phyloP scores from a whole-genome alignment of 2,888 invertebrate species.

The Nephrotoma appendiculata region DNA sequence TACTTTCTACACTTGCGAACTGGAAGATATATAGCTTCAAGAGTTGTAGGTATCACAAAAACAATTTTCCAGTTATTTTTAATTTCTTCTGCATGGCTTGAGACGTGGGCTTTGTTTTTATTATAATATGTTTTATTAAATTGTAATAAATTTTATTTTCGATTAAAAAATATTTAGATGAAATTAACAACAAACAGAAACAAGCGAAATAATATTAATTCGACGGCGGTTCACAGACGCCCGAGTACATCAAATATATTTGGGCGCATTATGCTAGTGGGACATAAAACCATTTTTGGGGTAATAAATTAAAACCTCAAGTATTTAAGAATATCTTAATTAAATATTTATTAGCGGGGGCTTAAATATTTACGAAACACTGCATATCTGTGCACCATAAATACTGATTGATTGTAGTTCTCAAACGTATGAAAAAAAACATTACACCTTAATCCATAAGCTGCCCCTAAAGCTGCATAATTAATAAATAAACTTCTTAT shows the following conservation, averaged over 20 bases:
- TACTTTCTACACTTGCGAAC: too few species aligned
- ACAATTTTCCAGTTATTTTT: not conserved
- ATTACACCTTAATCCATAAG: too few species aligned
- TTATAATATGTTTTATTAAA: not conserved
- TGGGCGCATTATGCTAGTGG: not conserved
- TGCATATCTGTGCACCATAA: too few species aligned
- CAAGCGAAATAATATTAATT: not conserved
- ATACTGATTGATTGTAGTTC: too few species aligned
- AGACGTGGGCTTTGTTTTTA: not conserved
- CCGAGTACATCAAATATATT: not conserved
- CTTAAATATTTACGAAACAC: too few species aligned
- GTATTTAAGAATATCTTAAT: not conserved
- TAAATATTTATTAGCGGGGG: not conserved
- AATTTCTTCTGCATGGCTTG: not conserved
- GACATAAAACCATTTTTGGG: not conserved
- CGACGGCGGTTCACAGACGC: not conserved
- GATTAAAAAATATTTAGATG: not conserved
- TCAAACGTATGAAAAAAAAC: too few species aligned
- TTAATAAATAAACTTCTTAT: too few species aligned
- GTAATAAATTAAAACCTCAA: not conserved
- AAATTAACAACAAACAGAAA: not conserved
- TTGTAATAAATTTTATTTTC: not conserved
- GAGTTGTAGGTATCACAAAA: not conserved
- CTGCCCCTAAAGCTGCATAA: too few species aligned
- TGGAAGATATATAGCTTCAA: too few species aligned